Evolutionary conservation across 1,140 invertebrate species (phyloP).

Genomic region (Rhysida immarginata): DNA sequence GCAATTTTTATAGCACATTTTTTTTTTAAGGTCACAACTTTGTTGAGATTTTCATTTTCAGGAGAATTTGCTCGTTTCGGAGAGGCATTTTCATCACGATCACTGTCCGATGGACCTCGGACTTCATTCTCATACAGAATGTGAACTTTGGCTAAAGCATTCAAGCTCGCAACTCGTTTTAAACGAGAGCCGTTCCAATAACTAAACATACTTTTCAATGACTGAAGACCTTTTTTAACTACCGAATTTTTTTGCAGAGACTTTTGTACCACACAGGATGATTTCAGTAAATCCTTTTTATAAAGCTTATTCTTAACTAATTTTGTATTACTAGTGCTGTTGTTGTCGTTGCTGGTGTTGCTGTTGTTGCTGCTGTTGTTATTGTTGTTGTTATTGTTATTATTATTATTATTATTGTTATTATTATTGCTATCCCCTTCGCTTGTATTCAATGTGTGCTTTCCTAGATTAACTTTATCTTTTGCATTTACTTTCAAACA

Average conservation of each 20-base stretch:
- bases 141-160: constrained; percentile 79
- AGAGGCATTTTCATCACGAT: constrained; percentile 26
- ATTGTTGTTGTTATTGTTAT: too few species aligned
- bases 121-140: constrained; percentile 73
- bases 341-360: constrained; percentile 5
- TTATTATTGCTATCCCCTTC: too few species aligned
- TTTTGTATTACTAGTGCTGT: background rate
- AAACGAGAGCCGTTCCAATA: background rate
- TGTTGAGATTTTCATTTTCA: constrained; percentile 3
- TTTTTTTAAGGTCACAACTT: constrained; percentile 9
- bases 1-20: background rate
- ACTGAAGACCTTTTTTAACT: too few species aligned
- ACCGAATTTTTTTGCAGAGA: too few species aligned
- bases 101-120: constrained; percentile 25
- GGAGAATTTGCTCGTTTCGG: constrained; percentile 2
- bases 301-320: too few species aligned
- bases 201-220: constrained; percentile 4
- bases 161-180: constrained; percentile 61
- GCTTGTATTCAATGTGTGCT: too few species aligned
- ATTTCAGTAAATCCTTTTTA: too few species aligned
- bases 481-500: too few species aligned
- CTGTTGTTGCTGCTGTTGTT: constrained; percentile 5
- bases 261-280: too few species aligned
- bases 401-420: too few species aligned
- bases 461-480: too few species aligned